A percentile compares a stretch with the other conserved stretches of the same genome.
Conservation (phyloP, 2,797 vertebrate species). For the Furcifer pardalis region DNA sequence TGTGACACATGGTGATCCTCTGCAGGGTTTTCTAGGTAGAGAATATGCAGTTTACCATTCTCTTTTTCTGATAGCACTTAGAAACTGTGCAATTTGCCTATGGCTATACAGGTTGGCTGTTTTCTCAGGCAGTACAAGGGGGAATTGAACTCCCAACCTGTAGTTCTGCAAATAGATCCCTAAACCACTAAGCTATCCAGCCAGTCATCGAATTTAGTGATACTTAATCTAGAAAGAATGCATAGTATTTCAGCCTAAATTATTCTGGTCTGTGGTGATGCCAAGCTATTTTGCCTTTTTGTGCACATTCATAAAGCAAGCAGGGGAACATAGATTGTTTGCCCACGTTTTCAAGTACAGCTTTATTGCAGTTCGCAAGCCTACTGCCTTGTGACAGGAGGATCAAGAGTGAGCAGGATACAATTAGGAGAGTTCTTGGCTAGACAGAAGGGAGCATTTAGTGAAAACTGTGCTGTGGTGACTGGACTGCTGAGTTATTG, state of each 20-base stretch:
- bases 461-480: background rate
- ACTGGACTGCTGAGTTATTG: background rate
- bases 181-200: too few species aligned
- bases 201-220: background rate
- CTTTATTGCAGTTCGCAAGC: constrained; percentile 42
- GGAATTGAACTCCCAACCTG: too few species aligned
- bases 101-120: too few species aligned
- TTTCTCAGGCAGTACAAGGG: too few species aligned
- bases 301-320: constrained; percentile 47
- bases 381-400: constrained; percentile 33
- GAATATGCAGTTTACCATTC: too few species aligned
- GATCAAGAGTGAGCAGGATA: constrained; percentile 41
- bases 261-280: constrained; percentile 42
- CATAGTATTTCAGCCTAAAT: constrained; percentile 5
- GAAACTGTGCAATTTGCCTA: too few species aligned
- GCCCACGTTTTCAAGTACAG: constrained; percentile 33
- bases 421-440: constrained; percentile 28
- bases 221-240: background rate
- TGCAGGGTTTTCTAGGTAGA: too few species aligned
- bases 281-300: constrained; percentile 49
- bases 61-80: too few species aligned
- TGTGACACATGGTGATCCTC: too few species aligned
- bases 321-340: constrained; percentile 43
- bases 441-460: background rate
- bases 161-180: too few species aligned